These are phyloP conservation scores for Erebia palarica DNA, from an alignment of 2,888 invertebrate genomes.

Conservation along the genomic window DNA sequence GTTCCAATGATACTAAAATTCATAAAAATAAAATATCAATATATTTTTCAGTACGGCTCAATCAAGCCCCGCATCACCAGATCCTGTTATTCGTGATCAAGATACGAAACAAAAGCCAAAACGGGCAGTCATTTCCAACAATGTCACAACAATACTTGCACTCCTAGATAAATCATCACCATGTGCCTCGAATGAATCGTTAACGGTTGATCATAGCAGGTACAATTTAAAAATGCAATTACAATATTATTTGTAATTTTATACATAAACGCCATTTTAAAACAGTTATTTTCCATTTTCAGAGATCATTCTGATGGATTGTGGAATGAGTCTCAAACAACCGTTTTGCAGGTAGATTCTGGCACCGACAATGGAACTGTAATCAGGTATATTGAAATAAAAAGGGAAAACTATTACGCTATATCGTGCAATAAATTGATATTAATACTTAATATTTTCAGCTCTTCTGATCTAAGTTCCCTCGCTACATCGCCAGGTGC, in stretches of 20 bases:
- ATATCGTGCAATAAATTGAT: background rate
- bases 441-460: slow-evolving; percentile 44
- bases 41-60: slow-evolving; percentile 76
- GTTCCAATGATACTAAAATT: background rate
- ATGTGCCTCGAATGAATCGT: slow-evolving; percentile 91
- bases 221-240: slow-evolving; percentile 36
- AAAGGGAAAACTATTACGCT: background rate
- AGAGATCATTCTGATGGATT: slow-evolving; percentile 93
- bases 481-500: slow-evolving; percentile 80
- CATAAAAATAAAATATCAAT: background rate
- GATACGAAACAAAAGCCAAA: slow-evolving; percentile 62
- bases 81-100: slow-evolving; percentile 53
- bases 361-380: slow-evolving; percentile 85
- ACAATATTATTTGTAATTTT: no score
- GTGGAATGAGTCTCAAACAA: slow-evolving; percentile 95
- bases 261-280: no score
- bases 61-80: slow-evolving; percentile 86
- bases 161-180: slow-evolving; percentile 84
- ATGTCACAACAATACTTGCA: slow-evolving; percentile 61
- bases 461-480: slow-evolving; percentile 78
- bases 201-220: slow-evolving; percentile 88
- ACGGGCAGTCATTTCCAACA: slow-evolving; percentile 59
- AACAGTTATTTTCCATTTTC: slow-evolving; percentile 38
- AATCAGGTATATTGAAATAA: slow-evolving; percentile 60
- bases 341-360: slow-evolving; percentile 89